phyloP scores from a whole-genome alignment of 1,140 invertebrate species.

The Rhyacophila brunnea region DNA sequence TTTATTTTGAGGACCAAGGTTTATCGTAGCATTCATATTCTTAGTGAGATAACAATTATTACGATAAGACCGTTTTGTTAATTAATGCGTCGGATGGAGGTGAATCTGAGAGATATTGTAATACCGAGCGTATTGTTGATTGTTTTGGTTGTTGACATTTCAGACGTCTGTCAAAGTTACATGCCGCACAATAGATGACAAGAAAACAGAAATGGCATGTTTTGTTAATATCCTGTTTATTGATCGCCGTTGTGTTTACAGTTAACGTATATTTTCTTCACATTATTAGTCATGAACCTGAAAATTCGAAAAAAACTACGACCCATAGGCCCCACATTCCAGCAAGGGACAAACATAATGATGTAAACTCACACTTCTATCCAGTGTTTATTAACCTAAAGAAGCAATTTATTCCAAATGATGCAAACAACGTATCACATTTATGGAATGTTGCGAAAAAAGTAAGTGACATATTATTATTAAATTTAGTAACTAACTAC shows the following conservation, averaged over 20 bases:
- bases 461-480: slow-evolving; percentile 32
- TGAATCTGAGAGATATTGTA: background rate
- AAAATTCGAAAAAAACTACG: slow-evolving; percentile 25
- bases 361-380: slow-evolving; percentile 46
- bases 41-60: no score
- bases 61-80: background rate
- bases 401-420: slow-evolving; percentile 39
- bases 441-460: slow-evolving; percentile 47
- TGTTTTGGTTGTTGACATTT: slow-evolving; percentile 16
- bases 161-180: slow-evolving; percentile 11
- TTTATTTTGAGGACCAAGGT: slow-evolving; percentile 23
- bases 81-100: background rate
- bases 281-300: slow-evolving; percentile 43
- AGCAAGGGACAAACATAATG: slow-evolving; percentile 37
- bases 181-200: slow-evolving; percentile 20
- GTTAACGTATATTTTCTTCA: slow-evolving; percentile 49
- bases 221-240: slow-evolving; percentile 27
- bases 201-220: slow-evolving; percentile 25
- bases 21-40: background rate
- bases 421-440: slow-evolving; percentile 41
- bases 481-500: no score
- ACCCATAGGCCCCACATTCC: slow-evolving; percentile 39
- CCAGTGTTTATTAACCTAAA: slow-evolving; percentile 44
- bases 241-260: slow-evolving; percentile 39
- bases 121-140: background rate